Evolutionary conservation across 2,888 invertebrate genomes (phyloP).

Genomic region (Agelastica alni): DNA sequence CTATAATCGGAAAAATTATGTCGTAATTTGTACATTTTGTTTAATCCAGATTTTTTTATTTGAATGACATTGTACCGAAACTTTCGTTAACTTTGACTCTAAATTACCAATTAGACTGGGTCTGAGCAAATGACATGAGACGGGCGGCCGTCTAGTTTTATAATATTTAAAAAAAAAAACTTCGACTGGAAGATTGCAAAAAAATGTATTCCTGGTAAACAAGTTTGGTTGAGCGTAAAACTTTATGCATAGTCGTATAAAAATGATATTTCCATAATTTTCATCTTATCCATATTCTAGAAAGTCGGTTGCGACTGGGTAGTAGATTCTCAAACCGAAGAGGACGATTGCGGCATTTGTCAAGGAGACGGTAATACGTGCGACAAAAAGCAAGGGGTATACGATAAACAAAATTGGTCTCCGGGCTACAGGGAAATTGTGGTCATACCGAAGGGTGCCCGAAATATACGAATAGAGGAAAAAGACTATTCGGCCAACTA

Average conservation of each 20-base stretch:
- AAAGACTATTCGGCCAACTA: conserved; percentile 76
- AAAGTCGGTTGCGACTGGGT: conserved; percentile 92
- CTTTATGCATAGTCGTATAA: background rate
- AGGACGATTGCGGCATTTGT: conserved; percentile 86
- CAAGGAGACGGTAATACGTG: conserved; percentile 84
- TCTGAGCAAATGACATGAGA: no score
- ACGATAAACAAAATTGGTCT: conserved; percentile 56
- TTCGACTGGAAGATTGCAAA: no score
- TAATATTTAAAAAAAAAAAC: no score
- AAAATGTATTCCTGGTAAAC: no score
- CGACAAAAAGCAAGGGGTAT: conserved; percentile 67
- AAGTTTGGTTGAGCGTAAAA: no score
- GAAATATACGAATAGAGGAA: conserved; percentile 79
- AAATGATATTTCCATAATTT: conserved; percentile 11
- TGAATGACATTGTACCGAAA: no score
- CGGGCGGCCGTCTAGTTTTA: no score
- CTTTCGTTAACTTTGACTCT: no score
- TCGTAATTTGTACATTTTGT: no score
- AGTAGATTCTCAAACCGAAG: conserved; percentile 76
- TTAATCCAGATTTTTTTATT: no score
- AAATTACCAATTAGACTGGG: no score
- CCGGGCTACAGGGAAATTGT: conserved; percentile 67
- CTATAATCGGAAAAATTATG: no score
- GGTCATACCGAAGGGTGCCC: conserved; percentile 76
- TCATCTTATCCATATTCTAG: conserved; percentile 60